Base-by-base conservation (phyloP, 2,113 vertebrate species). In the Solea senegalensis region DNA sequence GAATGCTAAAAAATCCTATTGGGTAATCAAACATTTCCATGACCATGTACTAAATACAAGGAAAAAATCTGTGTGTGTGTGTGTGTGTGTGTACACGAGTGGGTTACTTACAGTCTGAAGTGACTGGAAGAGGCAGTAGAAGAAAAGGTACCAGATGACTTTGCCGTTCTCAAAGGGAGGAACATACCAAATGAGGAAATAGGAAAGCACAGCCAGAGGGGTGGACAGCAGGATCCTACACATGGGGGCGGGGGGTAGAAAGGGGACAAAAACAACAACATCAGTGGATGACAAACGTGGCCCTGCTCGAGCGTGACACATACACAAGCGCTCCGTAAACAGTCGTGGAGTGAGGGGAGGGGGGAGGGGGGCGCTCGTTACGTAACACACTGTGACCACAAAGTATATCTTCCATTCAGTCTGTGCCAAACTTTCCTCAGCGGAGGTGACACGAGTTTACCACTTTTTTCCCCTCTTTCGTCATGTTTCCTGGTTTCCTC, bases 71-170 rank as follows among this genome's bases (percentile, higher is more conserved):
- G 10, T 16, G 15, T 2, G 9, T 39, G 51, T 51, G 1, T 39
- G 51, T 51, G 1, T 56, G 6, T 16, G 28, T 15, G 9, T 7
- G 40, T 8, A 7, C 0, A 8, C 1, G 2, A 2, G 28, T 21
- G 16, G n/a, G 21, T 0, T 21, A 92, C 98, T 97, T 82, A 99
- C 98, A 54, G 98, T 99, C 63, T 98, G 96, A 0, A 99, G 93
- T 1, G 95, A 94, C 93, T 99, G 96, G 93, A 99, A 99, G 79
- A 94, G 57, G 92, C 98, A 99, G 91, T 99, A 99, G 94, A 98
- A 98, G 81, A 98, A 50, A 3, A 99, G 94, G 84, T 98, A 98
- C 97, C 97, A 99, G 83, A 96, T 63, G 77, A 95, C 78, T 85
- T 95, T 95, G 48, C 93, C 92, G 0, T 85, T 63, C 46, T 95